phyloP scores from a whole-genome alignment of 1,140 invertebrate species.

The Lasioglossum baleicum region DNA sequence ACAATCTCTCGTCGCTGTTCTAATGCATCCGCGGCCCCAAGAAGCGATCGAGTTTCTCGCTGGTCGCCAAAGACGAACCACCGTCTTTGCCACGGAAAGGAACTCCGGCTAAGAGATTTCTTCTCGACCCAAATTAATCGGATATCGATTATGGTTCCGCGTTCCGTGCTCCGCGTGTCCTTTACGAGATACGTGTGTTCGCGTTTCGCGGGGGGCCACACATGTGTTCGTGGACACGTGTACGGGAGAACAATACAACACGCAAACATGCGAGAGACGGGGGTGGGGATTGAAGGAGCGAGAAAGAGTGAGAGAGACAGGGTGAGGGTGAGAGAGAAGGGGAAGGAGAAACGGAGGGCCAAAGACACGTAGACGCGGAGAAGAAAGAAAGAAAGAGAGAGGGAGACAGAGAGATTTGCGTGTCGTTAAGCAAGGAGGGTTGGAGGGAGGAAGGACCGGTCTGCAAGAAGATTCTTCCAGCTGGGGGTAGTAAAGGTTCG shows the following conservation, averaged over 20 bases:
- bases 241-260: conserved; percentile 3
- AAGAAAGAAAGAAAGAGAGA: conserved; percentile 23
- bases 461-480: conserved; percentile 65
- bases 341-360: background rate
- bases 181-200: background rate
- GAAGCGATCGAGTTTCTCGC: background rate
- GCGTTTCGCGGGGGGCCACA: conserved; percentile 6
- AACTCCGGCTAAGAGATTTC: background rate
- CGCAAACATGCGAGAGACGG: background rate
- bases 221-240: conserved; percentile 28
- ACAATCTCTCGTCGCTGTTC: background rate
- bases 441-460: conserved; percentile 48
- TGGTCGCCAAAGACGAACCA: background rate
- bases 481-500: conserved; percentile 58
- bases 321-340: background rate
- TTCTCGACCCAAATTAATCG: conserved; percentile 34
- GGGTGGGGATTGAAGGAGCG: background rate
- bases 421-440: conserved; percentile 35
- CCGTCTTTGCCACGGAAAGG: too few species aligned
- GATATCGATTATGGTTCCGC: conserved; percentile 44
- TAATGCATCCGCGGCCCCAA: background rate
- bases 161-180: background rate
- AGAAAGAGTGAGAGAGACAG: too few species aligned
- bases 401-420: conserved; percentile 46
- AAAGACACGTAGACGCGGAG: background rate